phyloP scores from a whole-genome alignment of 2,888 invertebrate species.

The Scrobipalpa atriplicella region DNA sequence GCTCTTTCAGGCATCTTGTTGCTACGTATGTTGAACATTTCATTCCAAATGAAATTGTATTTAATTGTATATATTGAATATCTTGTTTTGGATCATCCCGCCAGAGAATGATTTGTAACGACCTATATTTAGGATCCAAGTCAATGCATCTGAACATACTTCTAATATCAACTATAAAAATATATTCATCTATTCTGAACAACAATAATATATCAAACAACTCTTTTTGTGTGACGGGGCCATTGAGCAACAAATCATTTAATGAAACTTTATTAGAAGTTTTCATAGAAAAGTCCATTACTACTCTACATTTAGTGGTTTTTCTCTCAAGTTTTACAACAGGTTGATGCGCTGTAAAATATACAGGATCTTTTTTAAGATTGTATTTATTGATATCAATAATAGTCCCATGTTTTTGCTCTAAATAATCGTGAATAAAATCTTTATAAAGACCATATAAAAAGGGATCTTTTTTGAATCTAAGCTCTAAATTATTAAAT shows the following conservation, averaged over 20 bases:
- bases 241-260: conserved; percentile 1
- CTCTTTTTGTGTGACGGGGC: conserved; percentile 19
- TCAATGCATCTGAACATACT: conserved; percentile 32
- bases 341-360: conserved; percentile 30
- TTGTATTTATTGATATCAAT: conserved; percentile 6
- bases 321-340: conserved; percentile 20
- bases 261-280: conserved; percentile 12
- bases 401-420: not conserved
- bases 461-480: too few relatives aligned
- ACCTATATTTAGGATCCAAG: conserved; percentile 32
- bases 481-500: conserved; percentile 14
- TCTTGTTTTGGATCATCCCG: too few relatives aligned
- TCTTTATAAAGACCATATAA: too few relatives aligned
- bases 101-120: conserved; percentile 30
- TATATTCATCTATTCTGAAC: conserved; percentile 3
- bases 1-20: not conserved
- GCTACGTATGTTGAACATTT: not conserved
- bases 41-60: too few relatives aligned
- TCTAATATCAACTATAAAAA: conserved; percentile 28
- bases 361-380: conserved; percentile 14
- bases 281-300: conserved; percentile 6
- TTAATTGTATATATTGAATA: too few relatives aligned
- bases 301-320: conserved; percentile 6
- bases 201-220: conserved; percentile 19
- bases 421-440: too few relatives aligned